Conservation (phyloP, 1,140 invertebrate genomes). For the Dinoponera quadriceps region DNA sequence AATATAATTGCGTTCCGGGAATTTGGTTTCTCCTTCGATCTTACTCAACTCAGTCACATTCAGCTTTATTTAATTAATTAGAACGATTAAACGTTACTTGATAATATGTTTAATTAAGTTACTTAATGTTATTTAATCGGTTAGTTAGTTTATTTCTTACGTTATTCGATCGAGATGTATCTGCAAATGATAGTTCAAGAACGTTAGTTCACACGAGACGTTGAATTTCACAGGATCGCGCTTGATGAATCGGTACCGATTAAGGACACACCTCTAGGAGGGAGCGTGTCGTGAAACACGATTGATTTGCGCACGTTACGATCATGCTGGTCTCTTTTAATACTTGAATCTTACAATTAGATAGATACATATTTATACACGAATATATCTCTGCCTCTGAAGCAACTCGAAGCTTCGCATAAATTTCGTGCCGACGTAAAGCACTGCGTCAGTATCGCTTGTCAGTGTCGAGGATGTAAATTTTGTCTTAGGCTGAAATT, state of each 20-base stretch:
- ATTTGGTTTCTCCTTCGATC: not conserved
- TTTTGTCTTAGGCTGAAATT: slow-evolving; percentile 40
- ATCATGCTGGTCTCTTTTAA: slow-evolving; percentile 34
- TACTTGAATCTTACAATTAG: slow-evolving; percentile 16
- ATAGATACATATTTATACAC: slow-evolving; percentile 33
- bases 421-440: slow-evolving; percentile 53
- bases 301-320: slow-evolving; percentile 21
- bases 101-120: no score
- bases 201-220: not conserved
- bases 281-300: not conserved
- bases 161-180: no score
- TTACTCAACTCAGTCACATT: not conserved
- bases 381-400: slow-evolving; percentile 19
- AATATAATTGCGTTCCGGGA: not conserved
- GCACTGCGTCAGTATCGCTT: slow-evolving; percentile 57
- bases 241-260: slow-evolving; percentile 23
- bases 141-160: no score
- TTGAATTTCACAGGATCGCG: not conserved
- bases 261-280: not conserved
- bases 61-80: no score
- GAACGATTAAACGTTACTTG: no score
- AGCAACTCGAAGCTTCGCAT: slow-evolving; percentile 37
- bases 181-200: no score
- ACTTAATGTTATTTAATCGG: no score
- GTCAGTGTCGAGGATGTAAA: slow-evolving; percentile 51